Evolutionary conservation across 2,797 vertebrate species (phyloP), one percentile per base, ranked within the genome.

Genomic region (Manis javanica): DNA sequence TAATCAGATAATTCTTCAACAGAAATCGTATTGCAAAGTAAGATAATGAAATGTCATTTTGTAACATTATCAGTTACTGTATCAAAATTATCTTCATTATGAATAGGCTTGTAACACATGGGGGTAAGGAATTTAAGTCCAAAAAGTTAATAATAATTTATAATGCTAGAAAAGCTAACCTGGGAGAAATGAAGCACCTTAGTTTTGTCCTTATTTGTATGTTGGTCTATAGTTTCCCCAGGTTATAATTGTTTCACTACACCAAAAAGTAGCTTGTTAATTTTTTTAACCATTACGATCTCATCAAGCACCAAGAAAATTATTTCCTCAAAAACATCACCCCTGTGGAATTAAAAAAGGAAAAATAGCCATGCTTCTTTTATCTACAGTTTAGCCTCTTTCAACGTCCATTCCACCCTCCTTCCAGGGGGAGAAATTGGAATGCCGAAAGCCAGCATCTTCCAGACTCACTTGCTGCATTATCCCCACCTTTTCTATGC

Each of bases 31-130:
- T 59, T 78, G 16, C 10, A 19, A 79, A 82, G 0, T 82, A 1
- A 66, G n/a, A 81, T 64, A 55, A 82, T 82, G 23, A 85, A 89
- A 75, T 29, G 75, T 34, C 10, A 85, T 66, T 89, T 86, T 78
- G 66, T 0, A 13, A 0, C 10, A 57, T 49, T 26, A 59, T 91
- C 23, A 74, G 31, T 46, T 66, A 86, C 29, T 55, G 63, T 31
- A 15, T 79, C 46, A 95, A 59, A 88, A 46, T 85, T 81, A 37
- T 63, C 69, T 93, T 87, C n/a, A 85, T 46, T 94, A 66, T 74
- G 75, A 87, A 64, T 46, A 94, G 31, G 5, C 10, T 68, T 77
- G 31, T 68, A 90, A 61, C 18, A 51, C 8, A 57, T 2, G 23
- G 5, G 68, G n/a, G 49, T 51, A 84, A 66, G 49, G 81, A 74